Percentiles rank a stretch among this genome's conserved stretches.
phyloP scores from a whole-genome alignment of 2,797 vertebrate genomes.

The Acipenser transmontanus region DNA sequence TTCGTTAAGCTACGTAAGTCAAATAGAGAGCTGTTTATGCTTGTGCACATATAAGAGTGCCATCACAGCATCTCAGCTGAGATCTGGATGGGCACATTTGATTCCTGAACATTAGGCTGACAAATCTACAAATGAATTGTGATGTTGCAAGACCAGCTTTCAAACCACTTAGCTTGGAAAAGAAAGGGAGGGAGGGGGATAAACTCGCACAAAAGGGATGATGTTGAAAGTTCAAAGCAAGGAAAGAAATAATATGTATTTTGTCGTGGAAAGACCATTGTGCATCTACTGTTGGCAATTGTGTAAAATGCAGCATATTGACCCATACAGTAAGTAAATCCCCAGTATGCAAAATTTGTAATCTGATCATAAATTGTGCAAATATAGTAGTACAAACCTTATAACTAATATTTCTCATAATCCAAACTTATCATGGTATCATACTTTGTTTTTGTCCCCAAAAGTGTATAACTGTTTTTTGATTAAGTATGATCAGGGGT shows the following conservation, averaged over 20 bases:
- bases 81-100: conserved; percentile 34
- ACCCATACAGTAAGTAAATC: too few relatives aligned
- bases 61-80: conserved; percentile 30
- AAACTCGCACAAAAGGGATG: conserved; percentile 30
- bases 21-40: conserved; percentile 53
- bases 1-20: conserved; percentile 67
- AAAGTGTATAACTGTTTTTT: too few relatives aligned
- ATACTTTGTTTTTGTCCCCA: too few relatives aligned
- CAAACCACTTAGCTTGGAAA: conserved; percentile 53
- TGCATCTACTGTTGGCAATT: too few relatives aligned
- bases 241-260: conserved; percentile 44
- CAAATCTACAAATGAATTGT: conserved; percentile 65
- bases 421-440: too few relatives aligned
- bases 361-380: too few relatives aligned
- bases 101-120: conserved; percentile 46
- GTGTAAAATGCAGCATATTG: too few relatives aligned
- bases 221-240: conserved; percentile 64
- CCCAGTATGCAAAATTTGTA: too few relatives aligned
- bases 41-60: conserved; percentile 47
- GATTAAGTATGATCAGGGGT: too few relatives aligned
- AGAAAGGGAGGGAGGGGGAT: conserved; percentile 40
- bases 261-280: too few relatives aligned
- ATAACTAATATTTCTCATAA: too few relatives aligned
- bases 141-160: conserved; percentile 67
- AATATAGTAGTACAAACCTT: too few relatives aligned